Base-by-base conservation (phyloP, 2,797 vertebrate species). In the Gambusia yucatana region DNA sequence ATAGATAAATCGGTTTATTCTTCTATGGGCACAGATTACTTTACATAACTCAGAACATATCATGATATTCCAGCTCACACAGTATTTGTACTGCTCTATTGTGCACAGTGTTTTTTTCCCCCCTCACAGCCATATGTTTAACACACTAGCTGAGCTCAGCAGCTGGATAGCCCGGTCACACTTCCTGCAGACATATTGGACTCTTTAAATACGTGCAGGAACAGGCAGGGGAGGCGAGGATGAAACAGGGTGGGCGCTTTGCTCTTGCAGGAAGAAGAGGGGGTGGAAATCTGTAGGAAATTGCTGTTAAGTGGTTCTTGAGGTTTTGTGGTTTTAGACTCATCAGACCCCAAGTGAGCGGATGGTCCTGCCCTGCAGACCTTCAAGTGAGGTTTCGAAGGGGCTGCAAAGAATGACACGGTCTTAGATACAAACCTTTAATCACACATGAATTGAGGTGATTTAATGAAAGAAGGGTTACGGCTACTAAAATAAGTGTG, bases 261-360 rank as follows among this genome's bases (percentile, higher is more conserved):
- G 72, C 84, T 84, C 84, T 78, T 86, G 86, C 89, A 92, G 90
- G 87, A 93, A 92, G 86, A 88, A 79, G 75, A 72, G 76, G 77
- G 85, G 88, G 72, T 84, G 84, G 85, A 87, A 90, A 89, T 90
- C 88, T 92, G 89, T 84, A 84, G 93, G 87, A 94, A 95, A 94
- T 94, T 91, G 90, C 94, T 92, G 89, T 93, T 93, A 95, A 96
- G 93, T 95, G 93, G 90, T 90, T 93, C 86, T 92, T 90, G 94
- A 90, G 93, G 93, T 80, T 94, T 94, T 94, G 94, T 92, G 94
- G 94, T 90, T 94, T 92, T 91, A 71, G 92, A 93, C 81, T 96
- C 92, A 94, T 94, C 91, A 85, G 88, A 82, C 81, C 77, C 70
- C 71, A 78, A 82, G 82, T 85, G 84, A 89, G 81, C 82, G 57